A percentile compares a stretch with the other conserved stretches of the same genome.
Conservation (phyloP, 2,113 vertebrate species). For the Bambusicola thoracicus region DNA sequence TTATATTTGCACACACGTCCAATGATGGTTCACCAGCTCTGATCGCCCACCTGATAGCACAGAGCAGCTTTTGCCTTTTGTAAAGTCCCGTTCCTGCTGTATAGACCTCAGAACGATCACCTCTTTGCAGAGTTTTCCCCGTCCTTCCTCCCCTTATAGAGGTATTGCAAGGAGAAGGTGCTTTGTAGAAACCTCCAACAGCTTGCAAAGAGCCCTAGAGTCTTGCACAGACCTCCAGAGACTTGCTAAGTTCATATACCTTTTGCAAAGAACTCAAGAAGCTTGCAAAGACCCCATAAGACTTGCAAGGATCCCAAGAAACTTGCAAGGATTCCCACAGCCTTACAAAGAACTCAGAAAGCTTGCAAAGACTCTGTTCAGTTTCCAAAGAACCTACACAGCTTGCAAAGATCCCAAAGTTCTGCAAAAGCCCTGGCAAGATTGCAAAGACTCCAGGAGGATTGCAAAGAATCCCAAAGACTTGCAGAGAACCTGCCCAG, state of each 20-base stretch:
- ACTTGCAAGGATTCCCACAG: neutral
- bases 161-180: neutral
- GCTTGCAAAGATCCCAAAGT: neutral
- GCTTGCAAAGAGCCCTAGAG: neutral
- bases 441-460: neutral
- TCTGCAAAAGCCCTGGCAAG: too few relatives aligned
- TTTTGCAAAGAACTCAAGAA: neutral
- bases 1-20: rapidly evolving
- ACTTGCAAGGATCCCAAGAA: neutral
- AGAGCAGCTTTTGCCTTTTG: neutral
- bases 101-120: neutral
- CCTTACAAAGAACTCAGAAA: neutral
- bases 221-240: neutral
- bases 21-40: neutral
- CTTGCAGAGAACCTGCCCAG: neutral
- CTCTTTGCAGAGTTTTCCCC: neutral
- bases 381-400: too few relatives aligned
- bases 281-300: neutral
- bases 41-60: neutral
- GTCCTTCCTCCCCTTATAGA: neutral
- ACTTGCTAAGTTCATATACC: too few relatives aligned
- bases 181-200: neutral
- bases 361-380: neutral
- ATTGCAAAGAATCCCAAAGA: neutral
- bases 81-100: neutral